Base-by-base conservation (phyloP, 2,888 invertebrate species). In the Nymphalis c-album region DNA sequence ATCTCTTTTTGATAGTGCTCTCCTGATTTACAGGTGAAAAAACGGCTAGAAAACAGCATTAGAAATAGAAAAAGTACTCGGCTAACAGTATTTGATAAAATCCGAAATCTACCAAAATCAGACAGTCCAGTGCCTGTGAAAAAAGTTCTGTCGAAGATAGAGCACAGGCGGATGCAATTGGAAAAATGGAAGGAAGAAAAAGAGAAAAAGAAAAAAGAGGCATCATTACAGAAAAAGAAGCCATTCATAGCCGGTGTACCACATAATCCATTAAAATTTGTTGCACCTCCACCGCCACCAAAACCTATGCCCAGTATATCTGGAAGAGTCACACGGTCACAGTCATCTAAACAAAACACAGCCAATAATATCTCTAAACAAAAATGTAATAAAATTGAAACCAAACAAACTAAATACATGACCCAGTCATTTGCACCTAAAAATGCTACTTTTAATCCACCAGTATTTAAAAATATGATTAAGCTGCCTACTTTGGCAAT, bases 361-460 rank as follows among this genome's bases (percentile, higher is more conserved):
- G 20, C 51, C 8, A 55, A 31, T 31, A 74, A 69, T 64, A 60
- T 66, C 18, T 40, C 51, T 31, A 59, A 64, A n/a, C 46, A 57
- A 16, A 74, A 72, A 46, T 1, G 31, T 10, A 46, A 59, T 16
- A 69, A 74, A 75, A 47, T 20, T 31, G 65, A 71, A 35, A 26
- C 35, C 18, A 64, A 68, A 46, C 22, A 58, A 65, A 63, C 16
- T 18, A 60, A 61, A 75, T 53, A 10, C n/a, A 70, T 64, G 45
- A 71, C 35, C 13, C 46, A 80, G 47, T 92, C 92, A 0, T 93
- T 94, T 84, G 94, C 94, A 13, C 94, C 94, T 0, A 79, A 78
- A 64, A 89, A 93, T 84, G 91, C 94, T 18, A 73, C 80, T 16
- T 94, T 94, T 75, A 88, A 85, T 74, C 94, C 94, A 1, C 94